phyloP scores from a whole-genome alignment of 2,113 vertebrate genomes.

The Balaenoptera acutorostrata region DNA sequence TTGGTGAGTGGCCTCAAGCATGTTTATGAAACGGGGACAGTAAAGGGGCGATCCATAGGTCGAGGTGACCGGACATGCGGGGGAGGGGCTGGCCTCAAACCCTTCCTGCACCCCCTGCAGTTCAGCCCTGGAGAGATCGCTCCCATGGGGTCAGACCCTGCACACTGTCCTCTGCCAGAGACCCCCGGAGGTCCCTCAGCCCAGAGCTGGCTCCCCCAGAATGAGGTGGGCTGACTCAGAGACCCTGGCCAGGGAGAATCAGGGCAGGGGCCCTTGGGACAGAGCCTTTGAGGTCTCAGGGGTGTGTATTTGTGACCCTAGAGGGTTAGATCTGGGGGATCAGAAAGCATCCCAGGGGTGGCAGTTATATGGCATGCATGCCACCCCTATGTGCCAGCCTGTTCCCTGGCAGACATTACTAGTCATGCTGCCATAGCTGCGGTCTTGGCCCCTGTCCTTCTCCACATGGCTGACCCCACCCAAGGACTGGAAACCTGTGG shows the following conservation, averaged over 20 bases:
- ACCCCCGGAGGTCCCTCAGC: not conserved
- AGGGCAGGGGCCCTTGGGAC: accelerated
- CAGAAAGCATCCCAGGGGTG: not conserved
- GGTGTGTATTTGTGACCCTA: not conserved
- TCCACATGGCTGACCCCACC: not conserved
- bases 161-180: too few species aligned
- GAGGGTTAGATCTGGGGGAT: not conserved
- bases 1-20: not conserved
- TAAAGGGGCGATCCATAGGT: accelerated
- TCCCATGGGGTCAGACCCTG: not conserved
- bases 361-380: accelerated
- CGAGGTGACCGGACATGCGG: not conserved
- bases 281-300: not conserved
- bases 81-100: not conserved
- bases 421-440: accelerated
- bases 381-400: accelerated
- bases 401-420: not conserved
- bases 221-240: not conserved
- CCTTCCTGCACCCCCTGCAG: accelerated
- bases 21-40: too few species aligned
- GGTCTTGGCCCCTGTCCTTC: not conserved
- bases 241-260: too few species aligned
- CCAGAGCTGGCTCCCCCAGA: not conserved
- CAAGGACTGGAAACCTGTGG: accelerated
- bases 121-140: not conserved